Evolutionary conservation across 2,797 vertebrate genomes (phyloP).

Genomic region (Apodemus agrarius): DNA sequence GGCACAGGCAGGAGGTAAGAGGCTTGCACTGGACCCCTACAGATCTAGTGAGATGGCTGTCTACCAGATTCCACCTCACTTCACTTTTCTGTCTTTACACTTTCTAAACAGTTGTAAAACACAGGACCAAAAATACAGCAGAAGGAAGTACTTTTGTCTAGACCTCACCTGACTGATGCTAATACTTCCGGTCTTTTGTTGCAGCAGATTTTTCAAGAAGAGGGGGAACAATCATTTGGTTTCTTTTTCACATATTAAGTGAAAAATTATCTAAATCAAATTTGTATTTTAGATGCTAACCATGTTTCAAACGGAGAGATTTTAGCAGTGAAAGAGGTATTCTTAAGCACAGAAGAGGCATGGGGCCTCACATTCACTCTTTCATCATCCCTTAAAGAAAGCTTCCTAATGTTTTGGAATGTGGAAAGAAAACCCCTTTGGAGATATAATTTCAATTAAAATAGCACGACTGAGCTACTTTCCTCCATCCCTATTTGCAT

Average conservation of each 20-base stretch:
- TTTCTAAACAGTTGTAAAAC: background rate
- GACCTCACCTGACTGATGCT: rapidly evolving
- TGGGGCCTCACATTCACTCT: background rate
- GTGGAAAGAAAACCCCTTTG: background rate
- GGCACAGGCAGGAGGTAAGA: background rate
- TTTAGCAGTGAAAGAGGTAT: background rate
- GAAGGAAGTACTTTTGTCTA: background rate
- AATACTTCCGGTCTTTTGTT: background rate
- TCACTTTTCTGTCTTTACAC: background rate
- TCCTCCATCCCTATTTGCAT: background rate
- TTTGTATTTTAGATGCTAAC: background rate
- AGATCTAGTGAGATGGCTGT: background rate
- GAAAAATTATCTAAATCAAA: background rate
- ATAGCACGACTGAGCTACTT: background rate
- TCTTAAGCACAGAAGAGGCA: background rate
- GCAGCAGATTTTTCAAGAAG: background rate
- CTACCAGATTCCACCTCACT: background rate
- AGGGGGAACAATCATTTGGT: background rate
- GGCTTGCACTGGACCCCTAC: background rate
- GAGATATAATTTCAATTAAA: conserved; percentile 11
- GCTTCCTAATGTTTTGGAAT: background rate
- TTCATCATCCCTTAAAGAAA: background rate
- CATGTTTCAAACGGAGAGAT: background rate
- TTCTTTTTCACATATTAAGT: background rate
- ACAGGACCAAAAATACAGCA: background rate